Percentiles rank a stretch among this genome's conserved stretches.
These are phyloP conservation scores for Spisula subtruncata DNA, from an alignment of 2,888 invertebrate species.

Conservation along the genomic window DNA sequence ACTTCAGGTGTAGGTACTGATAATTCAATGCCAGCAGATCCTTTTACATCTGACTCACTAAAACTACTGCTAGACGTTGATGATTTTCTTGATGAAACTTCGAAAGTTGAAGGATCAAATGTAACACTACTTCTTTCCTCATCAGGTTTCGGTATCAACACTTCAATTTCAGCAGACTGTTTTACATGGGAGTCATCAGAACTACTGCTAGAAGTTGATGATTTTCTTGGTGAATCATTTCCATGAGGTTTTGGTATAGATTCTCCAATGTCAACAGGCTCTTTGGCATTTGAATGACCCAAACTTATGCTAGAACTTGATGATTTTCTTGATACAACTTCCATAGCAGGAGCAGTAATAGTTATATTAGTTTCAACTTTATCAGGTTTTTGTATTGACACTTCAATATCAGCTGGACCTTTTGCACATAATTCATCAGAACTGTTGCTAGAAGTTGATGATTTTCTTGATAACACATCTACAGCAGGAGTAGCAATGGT, in stretches of 20 bases:
- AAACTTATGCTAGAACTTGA: slow-evolving; percentile 15
- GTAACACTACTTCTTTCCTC: not conserved
- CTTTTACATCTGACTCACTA: not conserved
- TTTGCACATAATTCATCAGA: not conserved
- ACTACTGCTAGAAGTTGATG: not conserved
- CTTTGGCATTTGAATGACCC: not conserved
- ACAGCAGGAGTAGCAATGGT: not conserved
- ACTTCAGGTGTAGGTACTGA: not conserved
- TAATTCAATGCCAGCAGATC: not conserved
- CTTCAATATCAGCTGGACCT: not conserved
- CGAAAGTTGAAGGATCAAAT: not conserved
- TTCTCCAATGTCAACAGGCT: not conserved
- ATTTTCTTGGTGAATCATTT: not conserved
- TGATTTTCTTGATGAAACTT: not conserved
- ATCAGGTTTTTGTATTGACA: not conserved
- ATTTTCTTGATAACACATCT: not conserved
- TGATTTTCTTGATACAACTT: not conserved
- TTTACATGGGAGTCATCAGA: not conserved
- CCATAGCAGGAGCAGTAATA: not conserved
- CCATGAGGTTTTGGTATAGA: not conserved
- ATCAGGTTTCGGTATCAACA: not conserved
- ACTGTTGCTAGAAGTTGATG: not conserved
- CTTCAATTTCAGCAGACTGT: not conserved
- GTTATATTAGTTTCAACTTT: not conserved
- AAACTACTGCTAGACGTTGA: not conserved